Conservation (phyloP, 2,113 vertebrate species). For the Centropus bengalensis region DNA sequence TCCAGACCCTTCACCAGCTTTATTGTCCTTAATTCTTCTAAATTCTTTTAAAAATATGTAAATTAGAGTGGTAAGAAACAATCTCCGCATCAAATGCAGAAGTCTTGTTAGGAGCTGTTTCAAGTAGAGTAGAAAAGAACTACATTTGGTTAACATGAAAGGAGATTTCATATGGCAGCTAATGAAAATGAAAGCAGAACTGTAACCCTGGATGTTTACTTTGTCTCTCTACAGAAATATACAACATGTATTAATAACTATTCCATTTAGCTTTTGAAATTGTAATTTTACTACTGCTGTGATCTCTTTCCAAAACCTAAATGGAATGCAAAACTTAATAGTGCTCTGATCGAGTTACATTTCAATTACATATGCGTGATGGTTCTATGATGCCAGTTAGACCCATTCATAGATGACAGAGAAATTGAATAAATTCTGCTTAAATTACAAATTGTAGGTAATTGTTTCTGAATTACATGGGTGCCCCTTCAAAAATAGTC, state of each 20-base stretch:
- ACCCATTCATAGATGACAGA: not conserved
- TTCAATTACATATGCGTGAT: not conserved
- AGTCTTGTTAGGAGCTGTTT: not conserved
- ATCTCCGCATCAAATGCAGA: not conserved
- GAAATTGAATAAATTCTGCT: not conserved
- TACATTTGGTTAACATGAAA: not conserved
- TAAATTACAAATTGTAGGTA: not conserved
- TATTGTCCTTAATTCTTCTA: too few species aligned
- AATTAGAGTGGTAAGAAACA: not conserved
- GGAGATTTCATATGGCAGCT: not conserved
- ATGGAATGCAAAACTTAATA: not conserved
- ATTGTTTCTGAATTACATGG: not conserved
- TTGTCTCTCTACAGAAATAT: not conserved
- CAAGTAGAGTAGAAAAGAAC: not conserved
- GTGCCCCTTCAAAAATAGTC: not conserved
- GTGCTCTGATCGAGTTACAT: not conserved
- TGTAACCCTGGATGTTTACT: not conserved
- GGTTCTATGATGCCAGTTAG: not conserved
- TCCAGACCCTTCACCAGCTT: too few species aligned
- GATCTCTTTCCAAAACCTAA: not conserved
- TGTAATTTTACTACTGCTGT: not conserved
- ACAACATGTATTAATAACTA: not conserved
- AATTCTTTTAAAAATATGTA: not conserved
- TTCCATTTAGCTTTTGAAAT: constrained; percentile 8
- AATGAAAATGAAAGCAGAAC: constrained; percentile 21